Conservation (phyloP, 2,888 invertebrate species). For the Nomada fucata region DNA sequence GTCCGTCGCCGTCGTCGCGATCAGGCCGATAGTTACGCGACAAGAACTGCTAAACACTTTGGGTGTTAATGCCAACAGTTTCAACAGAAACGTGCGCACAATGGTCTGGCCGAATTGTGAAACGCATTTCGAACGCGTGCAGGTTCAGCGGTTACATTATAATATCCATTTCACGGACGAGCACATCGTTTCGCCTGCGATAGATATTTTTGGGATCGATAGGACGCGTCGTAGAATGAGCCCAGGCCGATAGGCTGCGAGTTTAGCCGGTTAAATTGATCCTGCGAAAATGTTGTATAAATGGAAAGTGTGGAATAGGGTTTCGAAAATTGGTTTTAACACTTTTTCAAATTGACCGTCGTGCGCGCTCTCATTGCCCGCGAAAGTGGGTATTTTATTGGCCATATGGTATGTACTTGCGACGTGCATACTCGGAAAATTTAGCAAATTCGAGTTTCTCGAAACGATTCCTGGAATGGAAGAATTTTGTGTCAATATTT, state of each 20-base stretch:
- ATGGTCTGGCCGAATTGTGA: not conserved
- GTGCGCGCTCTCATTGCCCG: no score
- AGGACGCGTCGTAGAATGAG: not conserved
- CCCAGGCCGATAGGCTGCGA: not conserved
- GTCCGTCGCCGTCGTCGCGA: constrained; percentile 16
- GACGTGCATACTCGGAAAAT: no score
- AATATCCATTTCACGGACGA: constrained; percentile 19
- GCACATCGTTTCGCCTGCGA: not conserved
- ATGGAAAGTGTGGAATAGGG: no score
- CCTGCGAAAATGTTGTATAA: no score
- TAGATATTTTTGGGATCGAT: not conserved
- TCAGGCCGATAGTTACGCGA: constrained; percentile 33
- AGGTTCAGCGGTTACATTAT: constrained; percentile 12
- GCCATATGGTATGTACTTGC: no score
- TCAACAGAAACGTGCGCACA: constrained; percentile 22
- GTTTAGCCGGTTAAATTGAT: no score
- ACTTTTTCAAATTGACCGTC: no score
- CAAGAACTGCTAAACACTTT: constrained; percentile 34
- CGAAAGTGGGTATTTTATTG: no score
- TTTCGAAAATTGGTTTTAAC: no score
- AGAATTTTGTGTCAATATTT: no score
- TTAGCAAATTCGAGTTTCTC: no score
- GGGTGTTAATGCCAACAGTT: constrained; percentile 46
- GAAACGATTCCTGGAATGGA: no score
- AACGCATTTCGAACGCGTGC: not conserved